Base-by-base conservation (phyloP, 1,140 invertebrate species). In the Euwallacea fornicatus region DNA sequence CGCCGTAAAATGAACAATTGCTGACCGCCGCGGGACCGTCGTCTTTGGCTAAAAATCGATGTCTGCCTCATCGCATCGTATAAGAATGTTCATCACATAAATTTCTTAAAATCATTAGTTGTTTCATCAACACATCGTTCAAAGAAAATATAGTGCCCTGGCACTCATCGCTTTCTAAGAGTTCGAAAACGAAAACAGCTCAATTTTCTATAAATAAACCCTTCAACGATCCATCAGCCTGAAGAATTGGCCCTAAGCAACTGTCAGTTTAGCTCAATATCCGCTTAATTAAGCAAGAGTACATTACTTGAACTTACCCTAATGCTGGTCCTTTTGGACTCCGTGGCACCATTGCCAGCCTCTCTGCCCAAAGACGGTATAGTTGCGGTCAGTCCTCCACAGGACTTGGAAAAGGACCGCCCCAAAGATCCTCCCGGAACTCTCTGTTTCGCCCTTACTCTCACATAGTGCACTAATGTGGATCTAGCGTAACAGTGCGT, bases 401-500 rank as follows among this genome's bases (percentile, higher is more conserved):
- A 82, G 42, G 81, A 83, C 33, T 82, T 77, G 15, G 83, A 84
- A 77, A 85, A 85, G 47, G 82, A 82, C 7, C 84, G 77, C 50
- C 84, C 84, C 47, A 85, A 74, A 58, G 83, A 84, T 11, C 83
- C 86, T 77, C 83, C 85, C 74, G 80, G 83, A 73, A 82, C 82
- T 76, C 81, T 83, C 79, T 81, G 84, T 79, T 81, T 85, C 68
- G 85, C 83, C 75, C 83, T 83, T 76, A 85, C 83, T 73, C 85
- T 83, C 63, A 86, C 84, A 81, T 85, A 85, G 81, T 87, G 86
- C 80, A 86, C 85, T 81, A 86, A 84, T 84, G 86, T 86, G 83
- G 85, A 86, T 86, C 88, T 89, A 85, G 76, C 76, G 78, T 82
- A 82, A 82, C 77, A 82, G 78, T 81, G 80, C 76, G 82, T 80